Conservation (phyloP, 2,797 vertebrate genomes). For the Euthynnus affinis region DNA sequence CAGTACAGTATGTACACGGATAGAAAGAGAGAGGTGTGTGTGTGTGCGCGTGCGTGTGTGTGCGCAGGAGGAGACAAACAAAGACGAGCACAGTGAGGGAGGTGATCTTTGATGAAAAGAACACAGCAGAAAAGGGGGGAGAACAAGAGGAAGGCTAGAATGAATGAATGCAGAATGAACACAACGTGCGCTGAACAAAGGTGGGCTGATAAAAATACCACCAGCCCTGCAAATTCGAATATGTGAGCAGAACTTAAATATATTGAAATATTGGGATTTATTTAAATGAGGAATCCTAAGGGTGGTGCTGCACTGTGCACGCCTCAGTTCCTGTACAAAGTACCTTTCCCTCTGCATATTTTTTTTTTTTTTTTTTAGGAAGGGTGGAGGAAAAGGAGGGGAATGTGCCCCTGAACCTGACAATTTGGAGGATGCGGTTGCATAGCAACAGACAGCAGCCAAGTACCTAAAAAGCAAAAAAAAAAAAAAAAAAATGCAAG, state of each 20-base stretch:
- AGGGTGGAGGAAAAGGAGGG: constrained; percentile 61
- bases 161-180: constrained; percentile 55
- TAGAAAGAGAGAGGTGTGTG: constrained; percentile 31
- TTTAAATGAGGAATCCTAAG: constrained; percentile 73
- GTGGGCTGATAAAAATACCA: constrained; percentile 59
- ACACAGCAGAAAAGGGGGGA: constrained; percentile 36
- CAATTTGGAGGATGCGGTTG: constrained; percentile 83
- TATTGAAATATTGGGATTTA: constrained; percentile 70
- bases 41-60: constrained; percentile 42
- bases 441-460: constrained; percentile 80
- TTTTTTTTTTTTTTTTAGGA: constrained; percentile 43
- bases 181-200: constrained; percentile 57
- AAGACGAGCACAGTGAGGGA: constrained; percentile 62
- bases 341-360: constrained; percentile 59
- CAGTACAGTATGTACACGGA: constrained; percentile 69
- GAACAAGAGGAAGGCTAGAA: constrained; percentile 32
- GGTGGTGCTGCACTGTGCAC: constrained; percentile 50
- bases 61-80: constrained; percentile 53
- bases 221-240: constrained; percentile 42
- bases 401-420: constrained; percentile 87
- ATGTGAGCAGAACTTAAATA: constrained; percentile 63
- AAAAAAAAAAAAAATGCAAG: constrained; percentile 48
- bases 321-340: constrained; percentile 66
- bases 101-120: constrained; percentile 76
- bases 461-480: constrained; percentile 77